Conservation (phyloP, 2,888 invertebrate species). For the Drosophila siamana region DNA sequence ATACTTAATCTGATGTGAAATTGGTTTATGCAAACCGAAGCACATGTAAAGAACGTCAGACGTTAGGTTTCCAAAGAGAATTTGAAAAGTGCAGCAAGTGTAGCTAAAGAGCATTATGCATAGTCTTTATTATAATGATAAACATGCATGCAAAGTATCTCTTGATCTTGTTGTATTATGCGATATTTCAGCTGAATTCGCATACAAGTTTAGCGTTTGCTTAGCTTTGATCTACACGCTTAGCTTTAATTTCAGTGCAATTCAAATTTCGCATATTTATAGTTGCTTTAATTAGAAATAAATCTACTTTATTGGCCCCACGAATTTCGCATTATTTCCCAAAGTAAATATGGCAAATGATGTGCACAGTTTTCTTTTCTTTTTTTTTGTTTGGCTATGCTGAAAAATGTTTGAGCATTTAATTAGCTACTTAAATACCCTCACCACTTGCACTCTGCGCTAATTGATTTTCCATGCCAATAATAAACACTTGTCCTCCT, state of each 20-base stretch:
- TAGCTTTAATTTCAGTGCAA: background rate
- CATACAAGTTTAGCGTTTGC: too few relatives aligned
- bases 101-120: background rate
- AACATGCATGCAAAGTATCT: background rate
- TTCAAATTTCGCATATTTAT: background rate
- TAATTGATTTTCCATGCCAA: slow-evolving; percentile 73
- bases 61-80: background rate
- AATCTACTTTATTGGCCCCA: background rate
- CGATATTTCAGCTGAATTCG: background rate
- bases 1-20: background rate
- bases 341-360: slow-evolving; percentile 19
- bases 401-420: slow-evolving; percentile 51
- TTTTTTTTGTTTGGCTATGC: too few relatives aligned
- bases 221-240: background rate
- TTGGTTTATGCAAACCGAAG: background rate
- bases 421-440: slow-evolving; percentile 49
- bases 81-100: background rate
- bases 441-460: slow-evolving; percentile 40
- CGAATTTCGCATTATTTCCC: background rate
- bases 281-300: background rate
- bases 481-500: slow-evolving; percentile 64
- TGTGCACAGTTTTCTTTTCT: slow-evolving; percentile 39
- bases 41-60: background rate
- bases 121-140: too few relatives aligned
- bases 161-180: background rate